phyloP scores from a whole-genome alignment of 1,140 invertebrate genomes.

The Oscheius sp. region DNA sequence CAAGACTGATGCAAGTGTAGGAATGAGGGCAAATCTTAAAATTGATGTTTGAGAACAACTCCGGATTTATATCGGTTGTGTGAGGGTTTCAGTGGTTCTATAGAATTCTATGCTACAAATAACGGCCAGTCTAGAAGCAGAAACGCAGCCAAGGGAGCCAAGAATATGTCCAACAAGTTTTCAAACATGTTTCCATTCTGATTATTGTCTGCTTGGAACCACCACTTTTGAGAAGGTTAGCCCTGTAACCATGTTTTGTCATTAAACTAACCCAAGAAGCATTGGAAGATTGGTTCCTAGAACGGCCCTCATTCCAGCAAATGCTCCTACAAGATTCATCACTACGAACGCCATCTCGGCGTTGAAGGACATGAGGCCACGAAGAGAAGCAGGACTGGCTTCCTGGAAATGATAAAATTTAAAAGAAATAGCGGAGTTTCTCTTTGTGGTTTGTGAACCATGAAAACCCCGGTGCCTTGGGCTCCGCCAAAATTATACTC shows the following conservation, averaged over 20 bases:
- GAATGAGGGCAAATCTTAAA: constrained; percentile 40
- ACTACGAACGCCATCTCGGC: constrained; percentile 50
- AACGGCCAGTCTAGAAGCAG: no score
- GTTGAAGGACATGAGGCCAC: constrained; percentile 46
- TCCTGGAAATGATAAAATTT: constrained; percentile 40
- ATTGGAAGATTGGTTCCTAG: constrained; percentile 38
- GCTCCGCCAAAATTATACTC: background rate
- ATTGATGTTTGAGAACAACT: background rate
- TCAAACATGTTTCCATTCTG: no score
- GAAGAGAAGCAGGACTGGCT: constrained; percentile 40
- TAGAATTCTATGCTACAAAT: no score
- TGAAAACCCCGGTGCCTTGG: background rate
- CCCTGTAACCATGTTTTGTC: no score
- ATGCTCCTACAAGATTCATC: constrained; percentile 42
- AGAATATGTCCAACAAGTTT: no score
- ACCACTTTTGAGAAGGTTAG: no score
- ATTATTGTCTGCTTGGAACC: no score
- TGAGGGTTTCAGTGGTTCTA: no score
- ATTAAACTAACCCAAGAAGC: constrained; percentile 27
- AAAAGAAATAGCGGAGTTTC: background rate
- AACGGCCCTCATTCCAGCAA: constrained; percentile 45
- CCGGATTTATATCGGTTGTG: background rate
- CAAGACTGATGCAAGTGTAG: constrained; percentile 39
- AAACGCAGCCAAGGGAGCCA: no score
- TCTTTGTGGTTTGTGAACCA: constrained; percentile 1